Evolutionary conservation across 2,888 invertebrate species (phyloP).

Genomic region (Drosophila rellima): DNA sequence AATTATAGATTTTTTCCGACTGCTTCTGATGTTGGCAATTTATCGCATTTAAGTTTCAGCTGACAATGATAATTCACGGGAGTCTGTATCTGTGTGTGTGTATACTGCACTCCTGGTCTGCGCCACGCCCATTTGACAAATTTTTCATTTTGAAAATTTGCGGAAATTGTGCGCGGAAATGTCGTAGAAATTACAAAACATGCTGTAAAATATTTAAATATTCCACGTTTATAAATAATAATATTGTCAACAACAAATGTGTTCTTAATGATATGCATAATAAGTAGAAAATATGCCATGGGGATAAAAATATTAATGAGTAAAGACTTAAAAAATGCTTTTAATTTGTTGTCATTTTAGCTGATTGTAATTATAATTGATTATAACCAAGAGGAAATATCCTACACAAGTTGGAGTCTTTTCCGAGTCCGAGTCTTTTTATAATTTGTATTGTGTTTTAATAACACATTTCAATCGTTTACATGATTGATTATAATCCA

Average conservation of each 20-base stretch:
- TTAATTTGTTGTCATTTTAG: background rate
- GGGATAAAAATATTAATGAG: background rate
- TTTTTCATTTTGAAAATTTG: conserved; percentile 39
- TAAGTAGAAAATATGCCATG: background rate
- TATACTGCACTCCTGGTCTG: conserved; percentile 25
- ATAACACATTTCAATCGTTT: background rate
- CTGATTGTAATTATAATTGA: too few species aligned
- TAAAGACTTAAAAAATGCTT: background rate
- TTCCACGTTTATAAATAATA: background rate
- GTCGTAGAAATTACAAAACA: conserved; percentile 14
- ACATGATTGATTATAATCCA: too few species aligned
- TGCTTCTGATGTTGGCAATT: conserved; percentile 65
- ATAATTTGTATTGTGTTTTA: background rate
- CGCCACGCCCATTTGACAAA: conserved; percentile 75
- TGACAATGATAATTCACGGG: conserved; percentile 72
- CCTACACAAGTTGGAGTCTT: too few species aligned
- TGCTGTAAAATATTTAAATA: background rate
- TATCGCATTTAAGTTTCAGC: conserved; percentile 72
- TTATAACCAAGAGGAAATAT: too few species aligned
- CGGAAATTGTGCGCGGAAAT: conserved; percentile 25
- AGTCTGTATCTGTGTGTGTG: conserved; percentile 22
- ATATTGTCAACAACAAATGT: background rate
- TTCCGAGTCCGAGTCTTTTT: too few species aligned
- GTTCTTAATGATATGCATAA: conserved; percentile 2
- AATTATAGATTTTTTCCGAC: conserved; percentile 72